Evolutionary conservation across 2,888 invertebrate species (phyloP).

Genomic region (Dinocampus coccinellae): DNA sequence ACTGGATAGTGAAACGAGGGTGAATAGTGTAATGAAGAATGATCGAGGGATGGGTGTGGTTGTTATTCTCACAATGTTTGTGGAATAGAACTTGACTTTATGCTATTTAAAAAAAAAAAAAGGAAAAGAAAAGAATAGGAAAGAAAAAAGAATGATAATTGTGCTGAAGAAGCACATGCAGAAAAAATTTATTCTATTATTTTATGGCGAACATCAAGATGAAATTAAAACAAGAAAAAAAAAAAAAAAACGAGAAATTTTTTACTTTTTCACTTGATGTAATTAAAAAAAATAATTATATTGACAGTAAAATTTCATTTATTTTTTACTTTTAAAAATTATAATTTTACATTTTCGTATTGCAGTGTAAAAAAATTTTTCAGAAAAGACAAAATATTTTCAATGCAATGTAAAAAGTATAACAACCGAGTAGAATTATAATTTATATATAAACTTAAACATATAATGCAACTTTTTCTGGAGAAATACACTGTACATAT

Average conservation of each 20-base stretch:
- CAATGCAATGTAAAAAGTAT: too few species aligned
- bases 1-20: slow-evolving; percentile 17
- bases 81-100: background rate
- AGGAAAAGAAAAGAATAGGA: too few species aligned
- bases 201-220: too few species aligned
- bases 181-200: background rate
- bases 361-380: too few species aligned
- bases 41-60: slow-evolving; percentile 12
- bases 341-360: too few species aligned
- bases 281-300: background rate
- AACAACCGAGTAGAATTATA: background rate
- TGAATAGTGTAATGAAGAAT: slow-evolving; percentile 38
- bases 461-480: background rate
- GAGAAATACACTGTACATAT: background rate
- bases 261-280: background rate
- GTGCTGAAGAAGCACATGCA: background rate
- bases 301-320: background rate
- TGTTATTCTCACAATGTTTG: slow-evolving; percentile 22
- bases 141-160: too few species aligned
- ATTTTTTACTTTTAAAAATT: too few species aligned
- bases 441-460: background rate
- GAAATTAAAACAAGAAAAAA: too few species aligned
- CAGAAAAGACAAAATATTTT: too few species aligned
- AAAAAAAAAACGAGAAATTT: too few species aligned
- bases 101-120: background rate